phyloP scores from a whole-genome alignment of 1,140 invertebrate genomes.

The Olivierus martensii region DNA sequence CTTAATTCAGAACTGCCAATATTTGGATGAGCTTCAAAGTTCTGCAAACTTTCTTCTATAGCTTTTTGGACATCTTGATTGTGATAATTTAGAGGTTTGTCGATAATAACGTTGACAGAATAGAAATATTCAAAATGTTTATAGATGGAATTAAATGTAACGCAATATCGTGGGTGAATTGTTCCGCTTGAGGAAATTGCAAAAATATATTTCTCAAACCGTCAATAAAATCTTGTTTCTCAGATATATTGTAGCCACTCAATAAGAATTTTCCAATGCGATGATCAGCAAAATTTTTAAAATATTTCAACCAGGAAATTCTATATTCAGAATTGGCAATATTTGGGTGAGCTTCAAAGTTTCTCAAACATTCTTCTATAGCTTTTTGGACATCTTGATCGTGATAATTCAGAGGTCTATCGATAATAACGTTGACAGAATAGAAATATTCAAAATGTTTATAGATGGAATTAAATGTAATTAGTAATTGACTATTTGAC shows the following conservation, averaged over 20 bases:
- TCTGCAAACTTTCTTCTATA: slow-evolving; percentile 60
- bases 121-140: slow-evolving; percentile 80
- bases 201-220: slow-evolving; percentile 48
- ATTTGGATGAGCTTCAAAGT: slow-evolving; percentile 63
- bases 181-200: slow-evolving; percentile 31
- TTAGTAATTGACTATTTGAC: slow-evolving; percentile 74
- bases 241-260: slow-evolving; percentile 44
- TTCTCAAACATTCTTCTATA: slow-evolving; percentile 60
- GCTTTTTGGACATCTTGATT: slow-evolving; percentile 56
- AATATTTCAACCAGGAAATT: slow-evolving; percentile 71
- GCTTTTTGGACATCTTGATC: slow-evolving; percentile 56
- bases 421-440: slow-evolving; percentile 69
- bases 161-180: slow-evolving; percentile 58
- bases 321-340: slow-evolving; percentile 58
- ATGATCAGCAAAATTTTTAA: no score
- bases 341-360: slow-evolving; percentile 63
- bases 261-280: no score
- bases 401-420: slow-evolving; percentile 68
- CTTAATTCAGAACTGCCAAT: slow-evolving; percentile 58
- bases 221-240: slow-evolving; percentile 55
- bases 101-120: slow-evolving; percentile 69
- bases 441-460: slow-evolving; percentile 80
- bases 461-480: slow-evolving; percentile 72
- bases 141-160: slow-evolving; percentile 73
- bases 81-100: slow-evolving; percentile 68